phyloP scores from a whole-genome alignment of 2,797 vertebrate species.

The Poeciliopsis paucimaculata region DNA sequence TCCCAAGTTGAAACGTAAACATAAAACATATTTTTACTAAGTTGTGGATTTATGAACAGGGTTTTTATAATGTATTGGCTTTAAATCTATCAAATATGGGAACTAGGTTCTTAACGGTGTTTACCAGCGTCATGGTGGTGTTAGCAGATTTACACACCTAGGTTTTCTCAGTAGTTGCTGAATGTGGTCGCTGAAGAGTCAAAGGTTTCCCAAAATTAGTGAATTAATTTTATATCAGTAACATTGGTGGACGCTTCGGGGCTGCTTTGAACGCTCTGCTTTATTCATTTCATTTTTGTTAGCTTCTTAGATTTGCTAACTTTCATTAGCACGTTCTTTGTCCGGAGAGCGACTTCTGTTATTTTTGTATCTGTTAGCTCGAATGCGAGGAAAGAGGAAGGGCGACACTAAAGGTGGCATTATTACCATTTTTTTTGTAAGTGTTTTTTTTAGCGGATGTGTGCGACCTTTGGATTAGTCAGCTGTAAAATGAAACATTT shows the following conservation, averaged over 20 bases:
- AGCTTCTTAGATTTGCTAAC: slow-evolving; percentile 27
- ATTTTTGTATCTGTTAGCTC: neutral
- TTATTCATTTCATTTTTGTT: neutral
- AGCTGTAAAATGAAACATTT: neutral
- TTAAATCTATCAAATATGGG: neutral
- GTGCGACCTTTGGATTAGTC: neutral
- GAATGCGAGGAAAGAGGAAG: neutral
- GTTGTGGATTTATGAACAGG: neutral
- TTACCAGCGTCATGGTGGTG: slow-evolving; percentile 53
- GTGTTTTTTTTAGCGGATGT: neutral
- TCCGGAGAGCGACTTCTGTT: slow-evolving; percentile 19
- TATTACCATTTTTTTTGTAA: neutral
- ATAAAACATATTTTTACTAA: neutral
- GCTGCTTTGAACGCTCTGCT: neutral
- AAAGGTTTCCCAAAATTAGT: neutral
- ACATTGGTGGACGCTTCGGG: neutral
- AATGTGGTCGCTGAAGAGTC: neutral
- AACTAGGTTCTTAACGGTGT: slow-evolving; percentile 24
- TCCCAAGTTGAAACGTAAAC: neutral
- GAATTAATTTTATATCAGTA: neutral
- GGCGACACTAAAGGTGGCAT: neutral
- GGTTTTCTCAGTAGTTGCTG: neutral
- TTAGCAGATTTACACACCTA: slow-evolving; percentile 23
- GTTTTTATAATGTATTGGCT: accelerated
- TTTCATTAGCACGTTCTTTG: slow-evolving; percentile 63